These are phyloP conservation scores for Gorsachius magnificus DNA, from an alignment of 2,797 vertebrate species.

Conservation along the genomic window DNA sequence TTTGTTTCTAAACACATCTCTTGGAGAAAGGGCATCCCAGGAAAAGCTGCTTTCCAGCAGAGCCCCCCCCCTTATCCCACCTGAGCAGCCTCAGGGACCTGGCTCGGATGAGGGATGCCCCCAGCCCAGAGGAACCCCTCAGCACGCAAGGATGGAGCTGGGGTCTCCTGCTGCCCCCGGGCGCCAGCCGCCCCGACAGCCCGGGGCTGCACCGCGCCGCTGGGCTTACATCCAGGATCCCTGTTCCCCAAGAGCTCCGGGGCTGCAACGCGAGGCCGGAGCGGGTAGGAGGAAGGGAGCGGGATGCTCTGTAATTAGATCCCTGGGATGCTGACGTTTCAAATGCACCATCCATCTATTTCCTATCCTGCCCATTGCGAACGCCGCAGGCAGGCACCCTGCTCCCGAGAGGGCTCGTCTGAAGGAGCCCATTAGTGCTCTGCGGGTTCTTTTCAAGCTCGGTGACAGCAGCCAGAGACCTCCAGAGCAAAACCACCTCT, in stretches of 20 bases:
- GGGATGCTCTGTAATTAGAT: neutral
- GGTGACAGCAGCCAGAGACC: neutral
- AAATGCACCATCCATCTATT: neutral
- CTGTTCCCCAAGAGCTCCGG: neutral
- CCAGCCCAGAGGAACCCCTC: neutral
- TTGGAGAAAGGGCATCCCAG: neutral
- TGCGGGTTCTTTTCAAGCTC: neutral
- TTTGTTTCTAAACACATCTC: neutral
- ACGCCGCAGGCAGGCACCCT: neutral
- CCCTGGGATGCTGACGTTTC: neutral
- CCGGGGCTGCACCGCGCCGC: neutral
- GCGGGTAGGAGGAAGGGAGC: neutral
- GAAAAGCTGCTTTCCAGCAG: neutral
- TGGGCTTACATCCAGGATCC: accelerated
- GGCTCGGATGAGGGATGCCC: neutral
- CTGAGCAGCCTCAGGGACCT: neutral
- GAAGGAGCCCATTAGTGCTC: neutral
- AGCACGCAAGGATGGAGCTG: neutral
- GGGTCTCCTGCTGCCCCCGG: neutral
- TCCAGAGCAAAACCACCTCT: neutral
- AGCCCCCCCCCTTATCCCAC: no score
- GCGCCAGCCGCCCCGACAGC: no score
- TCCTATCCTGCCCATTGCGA: neutral
- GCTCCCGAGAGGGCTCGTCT: accelerated
- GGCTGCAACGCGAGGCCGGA: accelerated